These are phyloP conservation scores for Drosophila stalkeri DNA, from an alignment of 2,888 invertebrate genomes.

Conservation along the genomic window DNA sequence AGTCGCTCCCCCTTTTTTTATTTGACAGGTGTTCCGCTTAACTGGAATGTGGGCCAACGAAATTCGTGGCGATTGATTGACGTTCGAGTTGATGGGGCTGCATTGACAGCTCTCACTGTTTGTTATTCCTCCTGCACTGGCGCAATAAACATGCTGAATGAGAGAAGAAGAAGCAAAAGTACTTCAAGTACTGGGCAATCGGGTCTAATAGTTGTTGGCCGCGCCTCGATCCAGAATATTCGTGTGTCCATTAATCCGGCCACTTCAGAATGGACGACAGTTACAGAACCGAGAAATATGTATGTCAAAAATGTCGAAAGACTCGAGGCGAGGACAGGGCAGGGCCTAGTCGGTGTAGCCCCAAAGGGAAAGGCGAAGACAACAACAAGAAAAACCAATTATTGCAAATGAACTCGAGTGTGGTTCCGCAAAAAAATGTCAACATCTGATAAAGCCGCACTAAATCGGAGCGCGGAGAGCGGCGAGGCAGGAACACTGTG, in stretches of 20 bases:
- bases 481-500: conserved; percentile 18
- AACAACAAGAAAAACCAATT: conserved; percentile 84
- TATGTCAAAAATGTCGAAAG: conserved; percentile 68
- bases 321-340: not conserved
- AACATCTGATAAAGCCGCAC: conserved; percentile 60
- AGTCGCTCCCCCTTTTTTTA: conserved; percentile 11
- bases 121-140: conserved; percentile 49
- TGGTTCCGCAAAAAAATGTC: conserved; percentile 79
- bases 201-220: conserved; percentile 11
- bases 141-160: conserved; percentile 31
- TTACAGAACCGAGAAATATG: conserved; percentile 60
- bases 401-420: conserved; percentile 84
- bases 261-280: conserved; percentile 55
- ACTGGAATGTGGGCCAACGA: conserved; percentile 26
- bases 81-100: conserved; percentile 9
- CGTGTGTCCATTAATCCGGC: conserved; percentile 57
- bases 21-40: conserved; percentile 33
- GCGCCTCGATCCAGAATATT: conserved; percentile 22
- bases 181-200: conserved; percentile 12
- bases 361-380: conserved; percentile 38
- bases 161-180: conserved; percentile 1
- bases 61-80: conserved; percentile 43
- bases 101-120: conserved; percentile 56
- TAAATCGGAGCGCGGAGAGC: conserved; percentile 27
- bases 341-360: conserved; percentile 3